Percentiles rank a stretch among this genome's conserved stretches.
These are phyloP conservation scores for Scopus umbretta DNA, from an alignment of 2,113 vertebrate species.

Conservation along the genomic window DNA sequence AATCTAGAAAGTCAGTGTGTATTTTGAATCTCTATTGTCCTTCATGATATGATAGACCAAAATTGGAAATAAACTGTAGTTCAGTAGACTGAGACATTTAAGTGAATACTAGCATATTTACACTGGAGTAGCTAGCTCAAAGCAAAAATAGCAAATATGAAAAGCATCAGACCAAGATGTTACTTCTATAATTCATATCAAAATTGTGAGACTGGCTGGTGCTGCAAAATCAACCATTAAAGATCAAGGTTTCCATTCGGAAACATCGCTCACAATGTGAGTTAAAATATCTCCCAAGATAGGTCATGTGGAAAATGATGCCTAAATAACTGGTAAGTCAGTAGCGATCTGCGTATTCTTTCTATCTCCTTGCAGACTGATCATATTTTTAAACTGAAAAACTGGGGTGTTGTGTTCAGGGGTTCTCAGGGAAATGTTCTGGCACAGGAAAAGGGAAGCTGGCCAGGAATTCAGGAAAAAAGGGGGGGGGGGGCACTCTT, in stretches of 20 bases:
- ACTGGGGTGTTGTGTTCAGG: slow-evolving; percentile 53
- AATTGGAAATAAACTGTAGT: not conserved
- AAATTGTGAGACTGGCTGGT: not conserved
- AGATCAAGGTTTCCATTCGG: not conserved
- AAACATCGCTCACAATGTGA: not conserved
- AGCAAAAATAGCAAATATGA: not conserved
- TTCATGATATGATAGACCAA: not conserved
- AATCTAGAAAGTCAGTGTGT: not conserved
- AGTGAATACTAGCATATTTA: not conserved
- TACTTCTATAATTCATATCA: not conserved
- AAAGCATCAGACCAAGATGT: not conserved
- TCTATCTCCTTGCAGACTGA: not conserved
- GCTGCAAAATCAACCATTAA: slow-evolving; percentile 20
- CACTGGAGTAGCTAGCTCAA: not conserved
- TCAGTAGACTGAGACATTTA: not conserved
- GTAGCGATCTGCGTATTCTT: slow-evolving; percentile 8
- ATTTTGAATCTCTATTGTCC: not conserved
- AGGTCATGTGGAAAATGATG: slow-evolving; percentile 27
- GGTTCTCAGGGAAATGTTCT: slow-evolving; percentile 47
- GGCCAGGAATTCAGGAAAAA: not conserved
- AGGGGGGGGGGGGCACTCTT: not conserved
- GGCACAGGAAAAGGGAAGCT: not conserved
- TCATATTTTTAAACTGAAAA: slow-evolving; percentile 50
- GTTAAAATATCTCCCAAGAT: slow-evolving; percentile 6
- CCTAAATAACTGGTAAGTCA: slow-evolving; percentile 17